Conservation (phyloP, 1,140 invertebrate genomes). For the Diprion similis region DNA sequence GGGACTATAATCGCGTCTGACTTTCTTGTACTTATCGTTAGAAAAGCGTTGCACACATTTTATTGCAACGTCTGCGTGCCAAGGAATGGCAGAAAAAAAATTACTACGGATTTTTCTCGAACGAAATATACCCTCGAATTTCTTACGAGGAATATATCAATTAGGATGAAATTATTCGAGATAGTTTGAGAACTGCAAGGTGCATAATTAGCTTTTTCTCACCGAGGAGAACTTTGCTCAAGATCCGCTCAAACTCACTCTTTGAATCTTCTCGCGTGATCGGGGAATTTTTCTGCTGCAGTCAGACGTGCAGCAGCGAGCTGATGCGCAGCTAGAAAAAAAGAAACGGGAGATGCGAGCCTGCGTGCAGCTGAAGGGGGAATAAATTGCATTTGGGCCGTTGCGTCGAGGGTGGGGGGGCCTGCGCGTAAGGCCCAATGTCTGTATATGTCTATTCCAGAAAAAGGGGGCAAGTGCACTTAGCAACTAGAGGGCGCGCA, state of each 20-base stretch:
- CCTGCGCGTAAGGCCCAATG: constrained; percentile 26
- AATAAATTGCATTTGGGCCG: constrained; percentile 58
- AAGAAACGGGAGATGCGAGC: constrained; percentile 39
- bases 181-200: not conserved
- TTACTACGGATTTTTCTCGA: too few relatives aligned
- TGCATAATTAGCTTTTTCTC: not conserved
- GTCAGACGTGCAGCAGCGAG: too few relatives aligned
- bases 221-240: too few relatives aligned
- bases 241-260: constrained; percentile 20
- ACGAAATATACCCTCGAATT: too few relatives aligned
- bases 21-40: too few relatives aligned
- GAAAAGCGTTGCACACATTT: too few relatives aligned
- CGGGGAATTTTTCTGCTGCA: not conserved
- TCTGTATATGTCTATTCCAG: constrained; percentile 36
- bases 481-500: constrained; percentile 52
- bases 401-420: constrained; percentile 46
- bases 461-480: constrained; percentile 54
- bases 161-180: not conserved
- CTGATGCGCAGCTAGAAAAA: not conserved
- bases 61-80: too few relatives aligned
- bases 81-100: too few relatives aligned
- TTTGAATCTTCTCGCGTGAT: constrained; percentile 22
- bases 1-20: too few relatives aligned
- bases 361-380: constrained; percentile 31
- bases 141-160: too few relatives aligned